Base-by-base conservation (phyloP, 53 echinoderm and acorn worm species). In the Hippasteria phrygiana region DNA sequence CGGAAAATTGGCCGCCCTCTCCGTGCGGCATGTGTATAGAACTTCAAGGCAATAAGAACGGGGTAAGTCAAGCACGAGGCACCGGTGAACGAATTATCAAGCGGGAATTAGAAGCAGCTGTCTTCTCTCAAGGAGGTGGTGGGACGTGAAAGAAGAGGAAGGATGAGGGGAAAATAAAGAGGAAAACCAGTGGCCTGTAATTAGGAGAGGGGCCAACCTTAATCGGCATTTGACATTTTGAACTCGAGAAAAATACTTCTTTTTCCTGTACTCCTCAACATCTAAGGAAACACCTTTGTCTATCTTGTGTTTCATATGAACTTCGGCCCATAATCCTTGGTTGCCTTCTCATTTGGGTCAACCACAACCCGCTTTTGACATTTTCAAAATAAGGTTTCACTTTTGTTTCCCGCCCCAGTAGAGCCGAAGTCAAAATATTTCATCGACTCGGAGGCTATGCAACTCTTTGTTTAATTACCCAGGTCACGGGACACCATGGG, bases 191-290 rank as follows among this genome's bases (percentile, higher is more conserved):
- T 72, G 39, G 16, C 72, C 41, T 72, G n/a, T 42, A 72, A 40
- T 5, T 40, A n/a, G 4, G 20, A 72, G 3, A 36, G 37, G 20
- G 42, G 42, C 40, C n/a, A 72, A 6, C 41, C 22, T 40, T 72
- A 72, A 72, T 72, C 72, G 41, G 41, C 41, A 1, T 40, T 72
- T 72, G 72, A 72, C 72, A 42, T 72, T 72, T 72, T 17, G 72
- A 72, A 72, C 70, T 47, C 62, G 5, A 22, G 3, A 32, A 37
- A 33, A 11, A 14, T 1, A 22, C 34, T 31, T 35, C 67, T 36
- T 18, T 67, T 2, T 37, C 10, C 18, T 22, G 13, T 22, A 35
- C 34, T 22, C 35, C 11, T 20, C 34, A 16, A 33, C 73, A 73
- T 41, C 43, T 26, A 26, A 73, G 73, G 73, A 43, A 73, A 40